Base-by-base conservation (phyloP, 1,140 invertebrate genomes). In the Heliconius nattereri region DNA sequence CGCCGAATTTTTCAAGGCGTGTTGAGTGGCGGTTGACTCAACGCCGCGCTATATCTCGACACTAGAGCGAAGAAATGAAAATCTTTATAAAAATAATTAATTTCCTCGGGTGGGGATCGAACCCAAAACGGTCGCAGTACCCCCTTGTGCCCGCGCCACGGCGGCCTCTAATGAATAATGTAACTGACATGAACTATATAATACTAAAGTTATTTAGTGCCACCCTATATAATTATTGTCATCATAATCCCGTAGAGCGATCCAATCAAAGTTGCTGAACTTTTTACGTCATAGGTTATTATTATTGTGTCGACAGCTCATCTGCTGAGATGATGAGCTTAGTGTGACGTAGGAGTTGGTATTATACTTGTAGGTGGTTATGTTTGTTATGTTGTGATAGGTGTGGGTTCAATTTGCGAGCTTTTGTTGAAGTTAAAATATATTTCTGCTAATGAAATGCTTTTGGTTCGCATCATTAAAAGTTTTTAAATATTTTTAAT, bases 201-300 rank as follows among this genome's bases (percentile, higher is more conserved):
- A 32, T 13, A 32, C 70, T 71, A 71, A 71, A 71, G 70, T 71
- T 20, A 71, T 71, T 35, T 75, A 23, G 37, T 37, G 32, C 29
- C 37, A 16, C 74, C 75, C 75, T 76, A 60, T 60, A 60, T 75
- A 66, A 76, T 76, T 60, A 76, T 76, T 76, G 57, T 76, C 54
- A 66, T 5, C 57, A 76, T 76, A 76, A 76, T 76, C 75, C 32
- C 66, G 37, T 37, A 19, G 29, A 60, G 78, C 85, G 57, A 90
- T 88, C 88, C 75, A 89, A 90, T 90, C 89, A 86, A 89, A 90
- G 73, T 90, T 90, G 71, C 78, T 75, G 71, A 76, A 84, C 78
- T 82, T 81, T 84, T 84, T 84, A 84, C 75, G 78, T 79, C 73
- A 71, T 66, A 72, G 80, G 81, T 81, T 80, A 82, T 78, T 71